Evolutionary conservation across 2,797 vertebrate genomes (phyloP), one percentile per base, ranked within the genome.

Genomic region (Chromis chromis): DNA sequence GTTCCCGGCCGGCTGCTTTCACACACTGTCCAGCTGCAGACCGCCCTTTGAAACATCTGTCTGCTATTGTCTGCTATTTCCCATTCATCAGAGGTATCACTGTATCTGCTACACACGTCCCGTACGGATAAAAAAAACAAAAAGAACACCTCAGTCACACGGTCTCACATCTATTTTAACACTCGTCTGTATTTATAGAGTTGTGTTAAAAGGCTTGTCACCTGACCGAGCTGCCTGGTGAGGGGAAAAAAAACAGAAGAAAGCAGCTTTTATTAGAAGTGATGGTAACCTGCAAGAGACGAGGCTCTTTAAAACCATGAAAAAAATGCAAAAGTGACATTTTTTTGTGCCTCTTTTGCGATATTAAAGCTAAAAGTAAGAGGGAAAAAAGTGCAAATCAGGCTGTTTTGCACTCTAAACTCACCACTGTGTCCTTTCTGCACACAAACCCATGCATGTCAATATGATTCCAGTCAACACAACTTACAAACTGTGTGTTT

Each of bases 131-230:
- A 69, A 89, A 84, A 33, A 36, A 36, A 36, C 9, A 36, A 36
- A 36, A 11, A 36, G 33, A 36, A 85, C 67, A 44, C 76, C 78
- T 75, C 74, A 72, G 85, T 89, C 87, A 84, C 82, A 60, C 14
- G 8, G 31, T 72, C 82, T 82, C 81, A 78, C 86, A 86, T 81
- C 87, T 92, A 90, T 91, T 93, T 92, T 89, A 92, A 89, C 91
- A 76, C 88, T 61, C 62, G 46, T 76, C 78, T 83, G 67, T 91
- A 93, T 92, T 92, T 90, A 91, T 93, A 93, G 90, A 76, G 13
- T 58, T 2, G 78, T 74, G 89, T 90, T 90, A 80, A 91, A 90
- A 91, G 88, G 82, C 88, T 71, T 74, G 86, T 88, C 90, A 88
- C 83, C 86, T 83, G 88, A 87, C 77, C 78, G 4, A 60, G 83